These are phyloP conservation scores for Accipiter cooperii DNA, from an alignment of 2,113 vertebrate genomes.

Conservation along the genomic window DNA sequence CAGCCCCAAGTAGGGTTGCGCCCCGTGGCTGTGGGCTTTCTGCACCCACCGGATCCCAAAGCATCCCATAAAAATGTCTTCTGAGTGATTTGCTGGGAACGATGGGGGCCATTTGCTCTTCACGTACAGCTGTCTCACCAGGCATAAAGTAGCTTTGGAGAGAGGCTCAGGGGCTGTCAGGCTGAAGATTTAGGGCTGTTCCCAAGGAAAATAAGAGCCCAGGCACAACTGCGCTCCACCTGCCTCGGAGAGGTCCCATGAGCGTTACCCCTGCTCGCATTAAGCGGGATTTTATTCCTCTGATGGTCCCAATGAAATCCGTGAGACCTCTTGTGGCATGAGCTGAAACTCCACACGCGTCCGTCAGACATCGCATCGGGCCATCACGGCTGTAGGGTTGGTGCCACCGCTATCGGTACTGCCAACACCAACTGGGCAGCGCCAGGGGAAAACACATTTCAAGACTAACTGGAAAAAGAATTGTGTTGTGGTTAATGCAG, in stretches of 20 bases:
- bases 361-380: accelerated
- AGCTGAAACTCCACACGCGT: background rate
- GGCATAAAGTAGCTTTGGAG: background rate
- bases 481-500: accelerated
- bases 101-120: background rate
- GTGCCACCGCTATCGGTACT: background rate
- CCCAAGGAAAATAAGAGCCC: background rate
- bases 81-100: background rate
- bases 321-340: slow-evolving; percentile 22
- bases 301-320: background rate
- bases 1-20: background rate
- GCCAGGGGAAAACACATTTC: accelerated
- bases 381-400: background rate
- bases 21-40: accelerated
- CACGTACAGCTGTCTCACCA: background rate
- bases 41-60: background rate
- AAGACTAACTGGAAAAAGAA: background rate
- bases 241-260: accelerated
- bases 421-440: background rate
- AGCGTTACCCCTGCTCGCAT: accelerated
- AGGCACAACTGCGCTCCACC: background rate
- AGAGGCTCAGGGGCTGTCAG: accelerated
- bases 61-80: background rate
- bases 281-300: background rate
- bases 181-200: background rate